phyloP scores from a whole-genome alignment of 2,113 vertebrate species.

The Lophochroa leadbeateri region DNA sequence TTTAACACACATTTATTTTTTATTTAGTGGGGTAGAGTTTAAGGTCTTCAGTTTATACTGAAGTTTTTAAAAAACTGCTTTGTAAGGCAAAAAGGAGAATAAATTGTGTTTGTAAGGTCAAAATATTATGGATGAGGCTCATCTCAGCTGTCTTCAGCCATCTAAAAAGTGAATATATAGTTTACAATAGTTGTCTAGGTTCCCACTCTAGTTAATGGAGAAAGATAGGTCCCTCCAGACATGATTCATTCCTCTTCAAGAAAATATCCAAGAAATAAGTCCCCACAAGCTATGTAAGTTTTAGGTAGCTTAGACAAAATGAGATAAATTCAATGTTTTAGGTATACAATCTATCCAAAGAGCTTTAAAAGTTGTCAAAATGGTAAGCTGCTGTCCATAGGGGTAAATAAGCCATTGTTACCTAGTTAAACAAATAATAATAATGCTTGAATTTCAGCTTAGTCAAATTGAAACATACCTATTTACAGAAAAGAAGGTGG shows the following conservation, averaged over 20 bases:
- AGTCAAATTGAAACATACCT: neutral
- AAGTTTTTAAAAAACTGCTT: neutral
- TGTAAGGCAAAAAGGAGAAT: neutral
- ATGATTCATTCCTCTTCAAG: neutral
- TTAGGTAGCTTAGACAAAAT: neutral
- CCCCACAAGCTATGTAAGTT: accelerated
- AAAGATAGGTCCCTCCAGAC: neutral
- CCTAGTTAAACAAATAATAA: neutral
- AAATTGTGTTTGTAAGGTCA: neutral
- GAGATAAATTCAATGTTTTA: neutral
- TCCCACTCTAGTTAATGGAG: neutral
- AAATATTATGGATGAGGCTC: neutral
- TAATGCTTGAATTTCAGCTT: neutral
- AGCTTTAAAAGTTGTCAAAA: neutral
- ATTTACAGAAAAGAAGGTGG: neutral
- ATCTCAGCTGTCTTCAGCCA: neutral
- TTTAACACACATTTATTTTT: neutral
- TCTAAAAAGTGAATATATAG: neutral
- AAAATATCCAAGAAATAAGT: neutral
- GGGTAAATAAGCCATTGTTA: neutral
- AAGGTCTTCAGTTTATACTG: neutral
- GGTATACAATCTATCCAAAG: neutral
- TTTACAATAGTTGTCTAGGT: neutral
- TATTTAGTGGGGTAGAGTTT: neutral
- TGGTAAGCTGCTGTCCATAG: neutral